Evolutionary conservation across 2,888 invertebrate genomes (phyloP).

Genomic region (Troides aeacus): DNA sequence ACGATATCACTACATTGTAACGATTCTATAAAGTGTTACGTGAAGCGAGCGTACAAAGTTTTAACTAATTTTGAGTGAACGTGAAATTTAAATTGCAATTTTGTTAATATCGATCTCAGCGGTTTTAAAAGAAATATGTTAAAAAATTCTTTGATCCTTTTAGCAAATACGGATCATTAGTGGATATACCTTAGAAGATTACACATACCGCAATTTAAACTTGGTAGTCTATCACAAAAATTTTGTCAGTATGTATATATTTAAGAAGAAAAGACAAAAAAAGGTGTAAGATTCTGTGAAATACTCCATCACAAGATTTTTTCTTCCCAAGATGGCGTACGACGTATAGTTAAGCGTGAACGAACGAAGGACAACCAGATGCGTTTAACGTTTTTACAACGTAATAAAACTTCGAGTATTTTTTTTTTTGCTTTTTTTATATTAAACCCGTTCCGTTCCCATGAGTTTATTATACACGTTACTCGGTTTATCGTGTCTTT

Average conservation of each 20-base stretch:
- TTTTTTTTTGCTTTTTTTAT: constrained; percentile 16
- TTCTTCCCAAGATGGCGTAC: background rate
- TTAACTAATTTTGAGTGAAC: background rate
- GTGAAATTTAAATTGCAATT: background rate
- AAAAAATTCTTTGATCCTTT: background rate
- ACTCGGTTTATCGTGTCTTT: background rate
- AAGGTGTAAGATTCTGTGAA: too few species aligned
- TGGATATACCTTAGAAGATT: too few species aligned
- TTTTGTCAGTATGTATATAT: background rate
- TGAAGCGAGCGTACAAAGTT: background rate
- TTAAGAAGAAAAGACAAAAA: background rate
- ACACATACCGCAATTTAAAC: too few species aligned
- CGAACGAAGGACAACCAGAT: constrained; percentile 4
- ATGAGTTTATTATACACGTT: constrained; percentile 1
- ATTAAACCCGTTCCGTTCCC: constrained; percentile 10
- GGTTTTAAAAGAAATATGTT: too few species aligned
- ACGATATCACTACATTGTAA: constrained; percentile 8
- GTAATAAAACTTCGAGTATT: constrained; percentile 9
- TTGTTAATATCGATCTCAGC: background rate
- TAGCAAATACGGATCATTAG: too few species aligned
- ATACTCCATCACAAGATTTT: background rate
- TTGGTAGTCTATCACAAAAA: too few species aligned
- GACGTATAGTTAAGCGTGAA: constrained; percentile 1
- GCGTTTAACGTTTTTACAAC: constrained; percentile 16
- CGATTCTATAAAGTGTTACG: constrained; percentile 1